These are phyloP conservation scores for Drosophila kikkawai DNA, from an alignment of 1,140 invertebrate genomes.

Conservation along the genomic window DNA sequence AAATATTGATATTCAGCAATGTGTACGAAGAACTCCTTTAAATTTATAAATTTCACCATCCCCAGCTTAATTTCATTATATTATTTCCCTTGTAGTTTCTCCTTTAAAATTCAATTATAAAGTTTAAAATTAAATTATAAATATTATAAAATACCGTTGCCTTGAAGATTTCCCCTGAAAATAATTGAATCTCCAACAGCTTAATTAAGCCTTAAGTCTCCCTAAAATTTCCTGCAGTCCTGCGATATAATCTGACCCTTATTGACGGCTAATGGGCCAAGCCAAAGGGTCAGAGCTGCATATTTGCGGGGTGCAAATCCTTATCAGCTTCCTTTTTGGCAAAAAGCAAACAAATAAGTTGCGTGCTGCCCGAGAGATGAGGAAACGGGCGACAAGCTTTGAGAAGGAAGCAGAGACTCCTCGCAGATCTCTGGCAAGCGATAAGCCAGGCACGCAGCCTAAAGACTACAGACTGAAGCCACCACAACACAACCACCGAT, in stretches of 20 bases:
- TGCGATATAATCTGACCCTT: slow-evolving; percentile 25
- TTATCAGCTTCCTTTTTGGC: slow-evolving; percentile 48
- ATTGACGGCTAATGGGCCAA: slow-evolving; percentile 31
- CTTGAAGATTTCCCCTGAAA: neutral
- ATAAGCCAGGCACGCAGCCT: slow-evolving; percentile 52
- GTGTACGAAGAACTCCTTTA: no score
- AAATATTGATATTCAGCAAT: no score
- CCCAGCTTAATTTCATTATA: no score
- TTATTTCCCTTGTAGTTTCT: neutral
- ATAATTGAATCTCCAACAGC: neutral
- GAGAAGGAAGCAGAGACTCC: slow-evolving; percentile 24
- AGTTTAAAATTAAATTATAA: neutral
- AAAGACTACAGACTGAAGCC: slow-evolving; percentile 13
- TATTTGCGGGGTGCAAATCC: slow-evolving; percentile 20
- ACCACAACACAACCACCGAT: slow-evolving; percentile 32
- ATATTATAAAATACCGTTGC: neutral
- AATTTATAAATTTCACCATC: no score
- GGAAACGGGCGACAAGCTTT: neutral
- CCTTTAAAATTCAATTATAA: neutral
- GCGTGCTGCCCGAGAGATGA: slow-evolving; percentile 45
- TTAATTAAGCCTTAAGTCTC: slow-evolving; percentile 19
- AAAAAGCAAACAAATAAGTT: slow-evolving; percentile 72
- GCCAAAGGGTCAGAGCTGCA: slow-evolving; percentile 40
- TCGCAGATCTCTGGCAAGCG: slow-evolving; percentile 38
- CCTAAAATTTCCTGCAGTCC: neutral